Evolutionary conservation across 2,113 vertebrate species (phyloP), one percentile per base, ranked within the genome.

Genomic region (Actinemys pallida): DNA sequence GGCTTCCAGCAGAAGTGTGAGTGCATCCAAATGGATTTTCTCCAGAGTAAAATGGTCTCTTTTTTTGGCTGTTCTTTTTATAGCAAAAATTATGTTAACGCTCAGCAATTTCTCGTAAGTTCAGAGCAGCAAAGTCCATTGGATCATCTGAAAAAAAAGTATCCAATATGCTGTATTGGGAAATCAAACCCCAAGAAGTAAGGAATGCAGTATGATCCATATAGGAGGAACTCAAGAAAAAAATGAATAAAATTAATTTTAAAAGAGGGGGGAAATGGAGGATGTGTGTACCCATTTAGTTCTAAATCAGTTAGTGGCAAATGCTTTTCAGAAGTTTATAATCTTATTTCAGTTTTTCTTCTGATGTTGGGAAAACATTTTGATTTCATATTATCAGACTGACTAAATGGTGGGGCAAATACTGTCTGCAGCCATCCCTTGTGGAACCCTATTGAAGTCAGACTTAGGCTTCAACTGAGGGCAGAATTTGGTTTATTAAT

Each of bases 1-100:
- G 45, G 24, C 93, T 98, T 96, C 95, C 91, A 97, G 86, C 88
- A 94, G 83, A 83, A 65, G 78, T 45, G 10, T 1, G 10, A 93
- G 65, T 91, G 84, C 54, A 90, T 95, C 93, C 90, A 98, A 96
- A 87, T 96, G 97, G 96, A 96, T 89, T 94, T 92, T 93, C 50
- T 97, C 96, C 95, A 90, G 90, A 96, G 83, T 81, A 84, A 95
- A 94, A 92, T 53, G 59, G 83, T 93, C 17, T 81, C 4, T 95
- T 93, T 87, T 82, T 96, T 95, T 96, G 50, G 16, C 47, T 81
- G 22, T 81, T 84, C 90, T 96, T 97, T 94, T 96, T 96, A 96
- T 94, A 93, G 62, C 25, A 95, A 50, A 96, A 90, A 78, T 79
- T 95, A 76, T 82, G 97, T 95, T 93, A 95, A 93, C 65, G 84